phyloP scores from a whole-genome alignment of 1,140 invertebrate species.

The Mesaphorura yosii region DNA sequence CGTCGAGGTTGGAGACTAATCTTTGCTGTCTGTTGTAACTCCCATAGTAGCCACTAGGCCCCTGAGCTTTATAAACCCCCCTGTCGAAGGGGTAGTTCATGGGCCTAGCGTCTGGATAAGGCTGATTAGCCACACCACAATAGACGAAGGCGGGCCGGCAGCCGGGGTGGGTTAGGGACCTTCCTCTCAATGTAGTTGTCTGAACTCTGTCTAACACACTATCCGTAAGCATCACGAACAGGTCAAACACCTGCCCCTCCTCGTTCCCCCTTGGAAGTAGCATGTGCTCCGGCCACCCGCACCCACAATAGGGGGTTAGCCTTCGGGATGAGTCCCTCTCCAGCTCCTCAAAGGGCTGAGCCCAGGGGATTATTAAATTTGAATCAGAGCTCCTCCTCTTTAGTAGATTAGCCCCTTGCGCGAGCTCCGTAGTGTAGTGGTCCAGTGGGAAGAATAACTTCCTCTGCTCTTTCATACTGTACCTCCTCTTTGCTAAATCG shows the following conservation, averaged over 20 bases:
- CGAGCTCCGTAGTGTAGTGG: constrained; percentile 20
- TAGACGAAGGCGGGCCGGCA: constrained; percentile 26
- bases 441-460: constrained; percentile 8
- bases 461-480: constrained; percentile 4
- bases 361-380: constrained; percentile 52
- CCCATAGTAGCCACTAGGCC: too few species aligned
- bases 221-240: constrained; percentile 73
- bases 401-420: constrained; percentile 44
- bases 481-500: neutral
- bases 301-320: constrained; percentile 48
- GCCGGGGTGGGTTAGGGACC: neutral
- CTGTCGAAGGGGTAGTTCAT: constrained; percentile 32
- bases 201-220: constrained; percentile 32
- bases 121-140: constrained; percentile 34
- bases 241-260: constrained; percentile 52
- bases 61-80: neutral
- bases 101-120: constrained; percentile 35
- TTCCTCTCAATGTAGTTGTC: neutral
- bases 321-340: neutral
- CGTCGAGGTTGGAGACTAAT: neutral
- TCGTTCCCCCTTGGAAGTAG: constrained; percentile 59
- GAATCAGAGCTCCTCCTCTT: constrained; percentile 45
- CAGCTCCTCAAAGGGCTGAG: constrained; percentile 42
- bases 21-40: neutral
- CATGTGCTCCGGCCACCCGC: constrained; percentile 78